Percentiles rank a stretch among this genome's conserved stretches.
These are phyloP conservation scores for Ophiodon elongatus DNA, from an alignment of 2,113 vertebrate genomes.

Conservation along the genomic window DNA sequence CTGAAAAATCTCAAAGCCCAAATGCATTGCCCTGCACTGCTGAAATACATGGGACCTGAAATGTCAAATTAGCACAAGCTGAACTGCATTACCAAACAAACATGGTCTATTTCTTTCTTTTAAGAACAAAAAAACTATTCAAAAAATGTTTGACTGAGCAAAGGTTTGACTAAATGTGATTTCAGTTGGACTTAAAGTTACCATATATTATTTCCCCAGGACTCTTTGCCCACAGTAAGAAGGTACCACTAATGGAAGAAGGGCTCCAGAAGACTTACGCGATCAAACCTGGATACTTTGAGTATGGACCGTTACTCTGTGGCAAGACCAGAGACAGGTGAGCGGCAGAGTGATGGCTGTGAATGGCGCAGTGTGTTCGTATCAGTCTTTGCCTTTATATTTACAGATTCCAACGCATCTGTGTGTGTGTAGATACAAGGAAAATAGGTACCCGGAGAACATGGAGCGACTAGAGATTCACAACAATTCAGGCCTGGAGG, in stretches of 20 bases:
- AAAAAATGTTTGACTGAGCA: too few relatives aligned
- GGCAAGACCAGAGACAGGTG: conserved; percentile 92
- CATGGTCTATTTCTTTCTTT: background rate
- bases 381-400: background rate
- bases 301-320: conserved; percentile 93
- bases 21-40: background rate
- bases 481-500: conserved; percentile 84
- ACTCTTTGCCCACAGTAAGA: conserved; percentile 84
- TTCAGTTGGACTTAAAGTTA: background rate
- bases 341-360: conserved; percentile 26
- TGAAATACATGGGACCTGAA: background rate
- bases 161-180: background rate
- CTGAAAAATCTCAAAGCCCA: background rate
- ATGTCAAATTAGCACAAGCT: too few relatives aligned
- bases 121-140: too few relatives aligned
- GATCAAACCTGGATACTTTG: conserved; percentile 80
- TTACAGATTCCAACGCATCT: background rate
- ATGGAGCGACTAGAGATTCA: conserved; percentile 86
- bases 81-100: background rate
- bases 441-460: conserved; percentile 85
- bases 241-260: conserved; percentile 69
- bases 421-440: conserved; percentile 88
- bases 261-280: conserved; percentile 88
- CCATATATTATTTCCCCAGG: conserved; percentile 47
- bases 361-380: background rate